Evolutionary conservation across 2,888 invertebrate genomes (phyloP).

Genomic region (Hirtodrosophila cameraria): DNA sequence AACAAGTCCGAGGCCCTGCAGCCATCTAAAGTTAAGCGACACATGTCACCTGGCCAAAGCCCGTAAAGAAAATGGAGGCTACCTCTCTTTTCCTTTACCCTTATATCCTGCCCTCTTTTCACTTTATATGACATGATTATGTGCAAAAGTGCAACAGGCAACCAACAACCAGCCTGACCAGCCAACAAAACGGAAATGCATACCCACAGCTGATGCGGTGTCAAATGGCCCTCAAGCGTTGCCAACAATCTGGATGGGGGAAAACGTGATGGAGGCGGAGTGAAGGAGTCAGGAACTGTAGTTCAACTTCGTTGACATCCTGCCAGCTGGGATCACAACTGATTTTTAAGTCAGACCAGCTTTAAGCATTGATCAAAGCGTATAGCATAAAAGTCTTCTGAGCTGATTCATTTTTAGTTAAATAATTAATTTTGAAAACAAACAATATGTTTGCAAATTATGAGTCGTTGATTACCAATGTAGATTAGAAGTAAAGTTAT

Average conservation of each 20-base stretch:
- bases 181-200: conserved; percentile 10
- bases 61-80: conserved; percentile 31
- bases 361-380: conserved; percentile 9
- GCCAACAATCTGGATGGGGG: conserved; percentile 15
- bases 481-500: too few species aligned
- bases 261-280: too few species aligned
- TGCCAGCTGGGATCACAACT: conserved; percentile 20
- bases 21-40: conserved; percentile 76
- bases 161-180: conserved; percentile 22
- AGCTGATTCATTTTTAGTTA: background rate
- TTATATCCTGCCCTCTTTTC: conserved; percentile 71
- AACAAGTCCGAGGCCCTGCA: conserved; percentile 49
- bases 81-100: conserved; percentile 21
- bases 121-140: conserved; percentile 80
- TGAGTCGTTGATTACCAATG: too few species aligned
- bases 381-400: background rate
- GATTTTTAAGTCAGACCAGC: conserved; percentile 22
- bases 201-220: conserved; percentile 37
- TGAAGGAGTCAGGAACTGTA: conserved; percentile 36
- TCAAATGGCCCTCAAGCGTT: conserved; percentile 51
- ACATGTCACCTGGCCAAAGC: conserved; percentile 68
- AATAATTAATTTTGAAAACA: too few species aligned
- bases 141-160: conserved; percentile 77
- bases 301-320: conserved; percentile 56
- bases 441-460: too few species aligned